Base-by-base conservation (phyloP, 2,113 vertebrate genomes). In the human region DNA sequence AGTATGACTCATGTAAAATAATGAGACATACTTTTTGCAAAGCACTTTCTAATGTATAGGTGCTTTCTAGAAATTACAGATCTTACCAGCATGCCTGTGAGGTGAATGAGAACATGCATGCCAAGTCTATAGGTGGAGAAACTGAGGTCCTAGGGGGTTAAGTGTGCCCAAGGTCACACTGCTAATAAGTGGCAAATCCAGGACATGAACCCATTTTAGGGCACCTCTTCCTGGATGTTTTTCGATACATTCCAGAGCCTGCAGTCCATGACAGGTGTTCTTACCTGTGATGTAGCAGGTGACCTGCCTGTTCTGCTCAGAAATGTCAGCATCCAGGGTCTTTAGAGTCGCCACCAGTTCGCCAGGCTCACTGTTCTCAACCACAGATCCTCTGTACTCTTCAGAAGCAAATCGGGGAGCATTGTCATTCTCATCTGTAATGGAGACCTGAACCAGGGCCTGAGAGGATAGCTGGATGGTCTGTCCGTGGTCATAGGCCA, bases 201-300 rank as follows among this genome's bases (percentile, higher is more conserved):
- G 27, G 35, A 82, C n/a, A 73, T 90, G 64, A 66, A 45, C 4
- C 83, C 17, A 30, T 35, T 57, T 80, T 75, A 72, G 30, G 38
- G 14, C 8, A 43, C 38, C 23, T 90, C 64, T 84, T 73, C 2
- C 23, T 82, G 16, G 25, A 43, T 23, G 14, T 68, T 90, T 83
- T 57, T n/a, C n/a, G 84, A 4, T 3, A 11, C 8, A 75, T 6
- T 14, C 59, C 18, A 20, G 27, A 66, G 38, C 35, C 45, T 52
- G 4, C 9, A 6, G 50, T 40, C 48, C 14, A n/a, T 30, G 55
- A 23, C 16, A 50, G 32, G 3, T 64, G 27, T 45, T 32, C 99
- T 98, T 97, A 99, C 99, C 99, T 97, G 99, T 99, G 96, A 99
- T 99, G 97, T 99, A 99, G 98, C 99, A 99, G 0, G 99, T 99